Evolutionary conservation across 2,797 vertebrate species (phyloP).

Genomic region (Ctenosaura bakeri): DNA sequence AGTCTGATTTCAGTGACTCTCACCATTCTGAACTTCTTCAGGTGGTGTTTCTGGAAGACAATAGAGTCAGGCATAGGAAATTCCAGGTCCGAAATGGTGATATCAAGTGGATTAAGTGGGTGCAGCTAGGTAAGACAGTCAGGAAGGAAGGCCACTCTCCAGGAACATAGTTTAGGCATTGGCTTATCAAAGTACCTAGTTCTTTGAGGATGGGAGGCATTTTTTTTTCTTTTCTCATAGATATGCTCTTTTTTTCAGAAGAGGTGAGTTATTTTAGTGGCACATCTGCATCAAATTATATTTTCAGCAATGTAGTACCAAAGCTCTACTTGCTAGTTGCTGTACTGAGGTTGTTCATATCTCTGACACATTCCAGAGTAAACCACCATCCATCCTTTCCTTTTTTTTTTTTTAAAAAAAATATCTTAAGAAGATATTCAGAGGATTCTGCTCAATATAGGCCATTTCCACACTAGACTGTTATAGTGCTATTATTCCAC

Average conservation of each 20-base stretch:
- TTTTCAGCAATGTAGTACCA: slow-evolving; percentile 91
- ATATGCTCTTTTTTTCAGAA: slow-evolving; percentile 93
- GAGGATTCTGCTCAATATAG: too few species aligned
- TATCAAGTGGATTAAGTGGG: slow-evolving; percentile 83
- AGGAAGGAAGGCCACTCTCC: slow-evolving; percentile 88
- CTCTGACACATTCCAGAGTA: slow-evolving; percentile 89
- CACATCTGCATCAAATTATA: slow-evolving; percentile 92
- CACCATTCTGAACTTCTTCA: slow-evolving; percentile 90
- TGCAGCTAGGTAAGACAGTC: slow-evolving; percentile 87
- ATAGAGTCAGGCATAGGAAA: slow-evolving; percentile 81
- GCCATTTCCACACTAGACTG: too few species aligned
- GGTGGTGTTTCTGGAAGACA: slow-evolving; percentile 90
- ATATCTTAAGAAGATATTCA: too few species aligned
- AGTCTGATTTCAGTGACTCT: slow-evolving; percentile 90
- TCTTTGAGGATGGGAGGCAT: slow-evolving; percentile 85
- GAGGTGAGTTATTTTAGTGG: slow-evolving; percentile 83
- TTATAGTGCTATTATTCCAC: too few species aligned
- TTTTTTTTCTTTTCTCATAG: slow-evolving; percentile 84
- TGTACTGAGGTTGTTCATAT: slow-evolving; percentile 68
- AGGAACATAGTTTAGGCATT: slow-evolving; percentile 88
- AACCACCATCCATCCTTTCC: slow-evolving; percentile 80
- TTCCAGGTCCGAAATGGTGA: slow-evolving; percentile 80
- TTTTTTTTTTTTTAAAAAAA: too few species aligned
- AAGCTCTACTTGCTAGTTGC: slow-evolving; percentile 94
- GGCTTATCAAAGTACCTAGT: slow-evolving; percentile 87